Base-by-base conservation (phyloP, 1,140 invertebrate species). In the Panagrolaimus sp. region DNA sequence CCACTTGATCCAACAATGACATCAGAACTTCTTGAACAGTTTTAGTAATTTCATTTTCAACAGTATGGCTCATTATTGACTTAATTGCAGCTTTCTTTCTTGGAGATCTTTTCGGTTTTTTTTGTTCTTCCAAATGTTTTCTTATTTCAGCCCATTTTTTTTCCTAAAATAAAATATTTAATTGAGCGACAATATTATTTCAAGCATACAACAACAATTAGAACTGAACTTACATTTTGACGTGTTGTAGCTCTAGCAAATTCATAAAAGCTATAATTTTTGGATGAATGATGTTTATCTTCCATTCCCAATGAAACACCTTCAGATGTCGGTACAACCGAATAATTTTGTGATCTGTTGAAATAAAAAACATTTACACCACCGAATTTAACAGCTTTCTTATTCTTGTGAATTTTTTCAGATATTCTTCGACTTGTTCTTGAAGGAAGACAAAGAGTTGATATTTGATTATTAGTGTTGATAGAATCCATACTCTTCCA, bases 71-170 rank as follows among this genome's bases (percentile, higher is more conserved):
- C 52, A 58, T 26, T 26, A 26, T 58, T 0, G 52, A 21, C 17
- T 21, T 28, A 2, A 58, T 26, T 0, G 52, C 17, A 12, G 28
- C 15, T 0, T 21, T 58, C 52, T 28, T 58, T 17, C 52, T 58
- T 14, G 52, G 52, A 5, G 52, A 58, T 58, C 52, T 21, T 58
- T n/a, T 4, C 15, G 52, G 52, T 4, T 58, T 58, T 28, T 58
- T 58, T 26, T 58, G 52, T 58, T 58, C 52, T 58, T 58, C 21
- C 21, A 58, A 26, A 28, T 58, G 17, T 6, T 58, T 58, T 58
- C 28, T 58, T 5, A 58, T 58, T 24, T 17, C 10, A 28, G 21
- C 28, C 52, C 52, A 58, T 21, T 58, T 58, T 26, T 8, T 14
- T 14, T 58, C 52, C 52, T 58, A 28, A 2, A 58, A 58, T 26